phyloP scores from a whole-genome alignment of 2,113 vertebrate genomes.

The Pachycephala philippinensis region DNA sequence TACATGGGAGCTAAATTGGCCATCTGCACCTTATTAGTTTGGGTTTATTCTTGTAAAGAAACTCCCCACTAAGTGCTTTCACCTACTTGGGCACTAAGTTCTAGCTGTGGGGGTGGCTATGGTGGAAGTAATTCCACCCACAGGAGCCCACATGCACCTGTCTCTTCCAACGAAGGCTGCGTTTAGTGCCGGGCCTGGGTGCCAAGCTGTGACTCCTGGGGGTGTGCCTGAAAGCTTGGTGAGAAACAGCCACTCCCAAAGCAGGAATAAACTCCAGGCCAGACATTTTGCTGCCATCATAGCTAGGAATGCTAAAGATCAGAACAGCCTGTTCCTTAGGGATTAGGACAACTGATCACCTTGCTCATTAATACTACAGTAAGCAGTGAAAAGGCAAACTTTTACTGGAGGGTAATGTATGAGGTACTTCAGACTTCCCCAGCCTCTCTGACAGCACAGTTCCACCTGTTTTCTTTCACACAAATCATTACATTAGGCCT shows the following conservation, averaged over 20 bases:
- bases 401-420: neutral
- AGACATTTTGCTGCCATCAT: neutral
- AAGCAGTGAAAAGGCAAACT: neutral
- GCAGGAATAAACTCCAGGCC: neutral
- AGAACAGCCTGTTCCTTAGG: neutral
- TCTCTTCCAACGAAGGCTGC: neutral
- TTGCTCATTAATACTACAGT: neutral
- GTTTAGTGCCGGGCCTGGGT: neutral
- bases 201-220: neutral
- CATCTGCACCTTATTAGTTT: neutral
- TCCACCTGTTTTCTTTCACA: neutral
- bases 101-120: neutral
- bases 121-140: neutral
- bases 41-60: neutral
- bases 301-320: neutral
- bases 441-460: neutral
- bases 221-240: neutral
- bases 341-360: neutral
- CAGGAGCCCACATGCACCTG: neutral
- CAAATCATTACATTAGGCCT: neutral
- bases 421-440: neutral
- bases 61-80: neutral
- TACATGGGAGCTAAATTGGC: neutral
- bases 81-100: neutral
- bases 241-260: neutral